Conservation (phyloP, 2,888 invertebrate species). For the Drosophila affinis region DNA sequence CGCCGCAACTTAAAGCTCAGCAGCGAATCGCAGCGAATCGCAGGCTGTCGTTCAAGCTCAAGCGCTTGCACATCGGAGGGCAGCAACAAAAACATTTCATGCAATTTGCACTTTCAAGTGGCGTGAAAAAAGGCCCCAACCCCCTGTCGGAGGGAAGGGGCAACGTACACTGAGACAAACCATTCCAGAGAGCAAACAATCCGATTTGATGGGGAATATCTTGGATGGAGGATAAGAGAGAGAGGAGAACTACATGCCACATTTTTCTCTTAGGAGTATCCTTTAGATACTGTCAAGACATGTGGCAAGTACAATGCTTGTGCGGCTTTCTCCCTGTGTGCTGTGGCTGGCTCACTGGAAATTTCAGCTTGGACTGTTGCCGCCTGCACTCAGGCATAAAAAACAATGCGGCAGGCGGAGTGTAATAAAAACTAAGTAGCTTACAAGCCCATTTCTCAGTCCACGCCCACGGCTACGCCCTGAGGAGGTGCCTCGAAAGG, state of each 20-base stretch:
- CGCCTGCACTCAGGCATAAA: conserved; percentile 58
- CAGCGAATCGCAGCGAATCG: conserved; percentile 6
- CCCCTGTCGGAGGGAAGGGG: neutral
- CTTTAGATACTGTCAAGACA: neutral
- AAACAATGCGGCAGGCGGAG: conserved; percentile 75
- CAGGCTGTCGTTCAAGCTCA: conserved; percentile 1
- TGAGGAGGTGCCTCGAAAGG: neutral
- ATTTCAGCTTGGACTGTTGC: conserved; percentile 39
- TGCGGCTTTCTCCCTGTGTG: neutral
- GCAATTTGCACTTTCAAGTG: conserved; percentile 50
- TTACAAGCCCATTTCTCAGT: conserved; percentile 70
- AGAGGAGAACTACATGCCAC: too few relatives aligned
- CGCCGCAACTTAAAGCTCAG: conserved; percentile 39
- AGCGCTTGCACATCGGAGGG: neutral
- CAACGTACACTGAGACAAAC: neutral
- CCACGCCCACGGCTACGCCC: conserved; percentile 7
- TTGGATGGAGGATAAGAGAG: too few relatives aligned
- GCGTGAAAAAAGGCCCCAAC: conserved; percentile 41
- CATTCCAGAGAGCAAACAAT: neutral
- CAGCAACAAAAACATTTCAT: conserved; percentile 36
- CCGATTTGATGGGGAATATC: too few relatives aligned
- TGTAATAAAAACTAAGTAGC: conserved; percentile 79
- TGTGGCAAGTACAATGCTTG: too few relatives aligned
- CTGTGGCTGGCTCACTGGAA: conserved; percentile 30
- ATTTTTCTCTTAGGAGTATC: neutral